Evolutionary conservation across 2,888 invertebrate genomes (phyloP).

Genomic region (Caenorhabditis auriculariae): DNA sequence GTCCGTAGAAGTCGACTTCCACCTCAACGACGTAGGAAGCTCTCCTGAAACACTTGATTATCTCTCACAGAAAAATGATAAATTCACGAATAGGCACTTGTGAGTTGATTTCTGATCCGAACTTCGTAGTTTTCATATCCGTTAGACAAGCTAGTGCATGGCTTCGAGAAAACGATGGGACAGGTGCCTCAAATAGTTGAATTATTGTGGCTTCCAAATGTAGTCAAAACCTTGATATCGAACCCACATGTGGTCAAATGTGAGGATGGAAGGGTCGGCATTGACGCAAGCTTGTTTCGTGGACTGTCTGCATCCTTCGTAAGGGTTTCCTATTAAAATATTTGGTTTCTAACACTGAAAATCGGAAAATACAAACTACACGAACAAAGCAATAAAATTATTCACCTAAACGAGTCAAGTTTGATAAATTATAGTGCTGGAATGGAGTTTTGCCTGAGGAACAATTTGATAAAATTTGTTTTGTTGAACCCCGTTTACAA

Average conservation of each 20-base stretch:
- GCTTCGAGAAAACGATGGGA: constrained; percentile 51
- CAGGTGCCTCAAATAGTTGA: constrained; percentile 59
- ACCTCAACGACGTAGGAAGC: constrained; percentile 26
- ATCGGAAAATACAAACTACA: no score
- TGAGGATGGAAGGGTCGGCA: constrained; percentile 61
- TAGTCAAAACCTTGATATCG: no score
- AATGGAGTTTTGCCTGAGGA: no score
- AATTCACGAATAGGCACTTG: neutral
- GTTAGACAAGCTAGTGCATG: constrained; percentile 8
- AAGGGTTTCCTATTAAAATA: constrained; percentile 15
- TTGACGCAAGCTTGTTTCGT: constrained; percentile 23
- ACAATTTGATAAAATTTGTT: no score
- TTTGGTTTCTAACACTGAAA: no score
- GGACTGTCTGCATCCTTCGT: constrained; percentile 9
- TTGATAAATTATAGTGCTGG: neutral
- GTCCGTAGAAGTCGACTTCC: constrained; percentile 27
- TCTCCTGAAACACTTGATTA: constrained; percentile 8
- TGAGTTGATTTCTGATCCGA: constrained; percentile 20
- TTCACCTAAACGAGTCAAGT: neutral
- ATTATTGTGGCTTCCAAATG: no score
- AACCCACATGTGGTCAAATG: no score
- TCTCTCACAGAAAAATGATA: neutral
- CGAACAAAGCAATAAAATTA: no score
- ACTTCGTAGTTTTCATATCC: constrained; percentile 21
- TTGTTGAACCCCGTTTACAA: no score